Conservation (phyloP, 2,797 vertebrate genomes). For the Lacerta viridis region DNA sequence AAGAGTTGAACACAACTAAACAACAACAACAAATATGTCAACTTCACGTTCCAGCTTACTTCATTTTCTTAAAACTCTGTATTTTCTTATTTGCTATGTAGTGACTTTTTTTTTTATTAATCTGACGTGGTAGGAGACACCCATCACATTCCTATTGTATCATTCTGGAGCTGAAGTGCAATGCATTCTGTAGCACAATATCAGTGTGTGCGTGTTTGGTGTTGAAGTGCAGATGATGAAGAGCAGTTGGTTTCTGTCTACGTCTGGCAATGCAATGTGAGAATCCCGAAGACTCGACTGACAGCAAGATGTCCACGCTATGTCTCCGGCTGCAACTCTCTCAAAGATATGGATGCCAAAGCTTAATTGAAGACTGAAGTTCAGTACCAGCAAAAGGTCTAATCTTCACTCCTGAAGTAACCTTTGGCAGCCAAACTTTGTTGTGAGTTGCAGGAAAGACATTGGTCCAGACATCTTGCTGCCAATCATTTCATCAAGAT, state of each 20-base stretch:
- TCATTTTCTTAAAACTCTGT: not conserved
- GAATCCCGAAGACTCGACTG: slow-evolving; percentile 6
- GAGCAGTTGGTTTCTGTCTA: slow-evolving; percentile 16
- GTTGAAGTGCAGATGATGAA: slow-evolving; percentile 11
- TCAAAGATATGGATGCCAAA: not conserved
- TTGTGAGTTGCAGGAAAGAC: not conserved
- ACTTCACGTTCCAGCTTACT: not conserved
- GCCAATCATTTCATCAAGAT: not conserved
- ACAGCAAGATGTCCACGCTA: not conserved
- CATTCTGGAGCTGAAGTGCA: slow-evolving; percentile 11
- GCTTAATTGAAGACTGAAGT: slow-evolving; percentile 3
- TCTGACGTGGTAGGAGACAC: not conserved
- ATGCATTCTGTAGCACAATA: not conserved
- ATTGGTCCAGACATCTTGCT: not conserved
- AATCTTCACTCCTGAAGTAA: not conserved
- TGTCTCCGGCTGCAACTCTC: not conserved
- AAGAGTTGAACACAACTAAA: too few relatives aligned
- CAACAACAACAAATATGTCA: not conserved
- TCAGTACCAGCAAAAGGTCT: not conserved
- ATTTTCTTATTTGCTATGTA: not conserved
- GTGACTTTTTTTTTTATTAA: slow-evolving; percentile 3
- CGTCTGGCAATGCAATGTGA: not conserved
- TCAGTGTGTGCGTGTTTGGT: not conserved
- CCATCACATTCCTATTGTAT: slow-evolving; percentile 2
- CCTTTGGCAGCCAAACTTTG: not conserved